Evolutionary conservation across 2,888 invertebrate species (phyloP), one percentile per base, ranked within the genome.

Genomic region (Elmis aenea): DNA sequence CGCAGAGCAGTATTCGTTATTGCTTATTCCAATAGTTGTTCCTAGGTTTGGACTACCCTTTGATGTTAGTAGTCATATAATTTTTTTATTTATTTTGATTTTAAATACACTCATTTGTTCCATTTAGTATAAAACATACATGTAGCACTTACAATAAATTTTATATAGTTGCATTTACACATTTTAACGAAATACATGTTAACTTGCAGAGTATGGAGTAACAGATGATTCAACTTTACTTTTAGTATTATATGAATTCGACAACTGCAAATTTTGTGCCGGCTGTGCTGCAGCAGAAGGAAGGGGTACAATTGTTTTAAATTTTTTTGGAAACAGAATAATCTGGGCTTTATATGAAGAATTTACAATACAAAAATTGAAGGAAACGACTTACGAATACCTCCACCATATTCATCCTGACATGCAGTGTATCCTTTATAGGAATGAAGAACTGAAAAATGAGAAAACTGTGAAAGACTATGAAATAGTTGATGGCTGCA

Each of bases 401-500:
- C 12, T 32, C 3, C 15, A 32, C 10, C 32, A 32, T 12, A 22
- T 24, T n/a, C 32, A 32, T 24, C 32, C 32, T n/a, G 16, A 24
- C 11, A 15, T 32, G 11, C 32, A 32, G 14, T 15, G 11, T 5
- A n/a, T 32, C 5, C 4, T 24, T 13, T 24, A 20, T 5, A 9
- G 11, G 8, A 11, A 32, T 6, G 3, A 24, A 11, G 32, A 32
- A 12, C 16, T 32, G 8, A 18, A 18, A 5, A 24, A 32, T 16
- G 12, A 24, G 2, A 10, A 24, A 12, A 32, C 15, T 12, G 23
- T 32, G 10, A 12, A 25, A 11, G 25, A 12, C 1, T 24, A 16
- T 16, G 24, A 16, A 8, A 3, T 32, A 12, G 4, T 3, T 11
- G 13, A 32, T 15, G 32, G 32, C 2, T 10, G 15, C 1, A 4